phyloP scores from a whole-genome alignment of 2,888 invertebrate genomes.

The Endotricha flammealis region DNA sequence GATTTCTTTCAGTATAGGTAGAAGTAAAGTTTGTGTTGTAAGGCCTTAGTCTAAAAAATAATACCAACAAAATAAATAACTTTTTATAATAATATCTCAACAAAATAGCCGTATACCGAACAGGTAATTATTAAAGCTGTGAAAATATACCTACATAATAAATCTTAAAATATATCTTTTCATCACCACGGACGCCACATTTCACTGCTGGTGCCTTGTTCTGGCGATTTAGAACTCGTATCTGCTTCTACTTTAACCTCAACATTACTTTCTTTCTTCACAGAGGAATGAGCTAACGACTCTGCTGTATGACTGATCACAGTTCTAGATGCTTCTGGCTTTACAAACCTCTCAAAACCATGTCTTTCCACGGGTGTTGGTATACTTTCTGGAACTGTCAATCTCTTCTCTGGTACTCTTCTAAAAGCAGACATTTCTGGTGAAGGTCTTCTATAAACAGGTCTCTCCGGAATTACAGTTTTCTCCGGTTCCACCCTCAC shows the following conservation, averaged over 20 bases:
- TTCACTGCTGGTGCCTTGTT: slow-evolving; percentile 50
- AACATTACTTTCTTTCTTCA: slow-evolving; percentile 22
- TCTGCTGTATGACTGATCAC: slow-evolving; percentile 70
- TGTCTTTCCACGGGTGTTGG: slow-evolving; percentile 39
- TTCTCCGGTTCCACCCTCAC: slow-evolving; percentile 41
- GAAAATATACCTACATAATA: slow-evolving; percentile 3
- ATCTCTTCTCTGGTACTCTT: slow-evolving; percentile 34
- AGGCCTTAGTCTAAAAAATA: not conserved
- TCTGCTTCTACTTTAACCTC: slow-evolving; percentile 39
- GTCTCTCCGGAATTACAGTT: slow-evolving; percentile 24
- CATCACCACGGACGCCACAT: slow-evolving; percentile 72
- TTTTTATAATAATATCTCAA: slow-evolving; percentile 18
- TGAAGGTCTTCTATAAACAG: slow-evolving; percentile 21
- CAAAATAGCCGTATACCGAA: slow-evolving; percentile 34
- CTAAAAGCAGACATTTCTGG: slow-evolving; percentile 46
- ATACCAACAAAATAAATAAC: slow-evolving; percentile 13
- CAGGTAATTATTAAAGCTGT: slow-evolving; percentile 59
- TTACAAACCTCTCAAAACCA: slow-evolving; percentile 18
- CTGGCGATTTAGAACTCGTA: slow-evolving; percentile 50
- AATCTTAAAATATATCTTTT: slow-evolving; percentile 1
- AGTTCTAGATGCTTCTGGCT: slow-evolving; percentile 31
- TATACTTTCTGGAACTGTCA: slow-evolving; percentile 56
- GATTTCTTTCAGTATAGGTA: too few relatives aligned
- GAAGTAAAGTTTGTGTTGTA: too few relatives aligned
- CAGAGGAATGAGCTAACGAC: slow-evolving; percentile 52